Percentiles rank a stretch among this genome's conserved stretches.
phyloP scores from a whole-genome alignment of 2,797 vertebrate species.

The Nothura maculosa region DNA sequence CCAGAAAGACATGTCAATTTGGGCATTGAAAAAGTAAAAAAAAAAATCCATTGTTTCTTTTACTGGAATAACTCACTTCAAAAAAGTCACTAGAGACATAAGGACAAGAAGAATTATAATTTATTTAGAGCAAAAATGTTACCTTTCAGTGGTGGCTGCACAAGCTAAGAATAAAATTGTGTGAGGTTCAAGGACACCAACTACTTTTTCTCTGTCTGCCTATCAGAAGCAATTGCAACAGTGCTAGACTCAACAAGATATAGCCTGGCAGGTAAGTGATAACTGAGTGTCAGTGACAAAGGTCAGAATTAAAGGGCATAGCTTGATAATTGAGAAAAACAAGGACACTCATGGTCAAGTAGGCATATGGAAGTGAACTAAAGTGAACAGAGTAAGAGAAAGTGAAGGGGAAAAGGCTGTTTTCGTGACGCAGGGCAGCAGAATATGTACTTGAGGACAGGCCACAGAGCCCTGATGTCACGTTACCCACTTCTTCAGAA shows the following conservation, averaged over 20 bases:
- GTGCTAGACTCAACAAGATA: constrained; percentile 6
- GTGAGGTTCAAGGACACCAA: background rate
- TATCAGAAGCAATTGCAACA: constrained; percentile 31
- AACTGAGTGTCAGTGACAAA: constrained; percentile 54
- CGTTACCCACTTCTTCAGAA: constrained; percentile 2
- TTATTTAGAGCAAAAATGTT: background rate
- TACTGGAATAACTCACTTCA: background rate
- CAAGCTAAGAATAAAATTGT: background rate
- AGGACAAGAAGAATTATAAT: background rate
- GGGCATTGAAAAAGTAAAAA: background rate
- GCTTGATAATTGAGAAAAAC: constrained; percentile 11
- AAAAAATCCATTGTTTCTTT: background rate
- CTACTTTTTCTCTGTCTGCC: background rate
- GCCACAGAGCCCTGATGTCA: background rate
- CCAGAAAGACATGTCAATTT: background rate
- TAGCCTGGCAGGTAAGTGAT: background rate
- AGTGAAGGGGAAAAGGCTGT: background rate
- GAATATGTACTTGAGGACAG: background rate
- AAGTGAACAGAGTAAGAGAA: background rate
- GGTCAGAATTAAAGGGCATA: constrained; percentile 44
- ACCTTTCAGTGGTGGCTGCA: background rate
- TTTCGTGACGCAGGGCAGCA: background rate
- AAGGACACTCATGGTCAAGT: background rate
- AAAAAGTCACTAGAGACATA: background rate
- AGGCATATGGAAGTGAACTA: background rate